A percentile compares a stretch with the other conserved stretches of the same genome.
Evolutionary conservation across 2,888 invertebrate species (phyloP).

Genomic region (Orchesella flavescens): DNA sequence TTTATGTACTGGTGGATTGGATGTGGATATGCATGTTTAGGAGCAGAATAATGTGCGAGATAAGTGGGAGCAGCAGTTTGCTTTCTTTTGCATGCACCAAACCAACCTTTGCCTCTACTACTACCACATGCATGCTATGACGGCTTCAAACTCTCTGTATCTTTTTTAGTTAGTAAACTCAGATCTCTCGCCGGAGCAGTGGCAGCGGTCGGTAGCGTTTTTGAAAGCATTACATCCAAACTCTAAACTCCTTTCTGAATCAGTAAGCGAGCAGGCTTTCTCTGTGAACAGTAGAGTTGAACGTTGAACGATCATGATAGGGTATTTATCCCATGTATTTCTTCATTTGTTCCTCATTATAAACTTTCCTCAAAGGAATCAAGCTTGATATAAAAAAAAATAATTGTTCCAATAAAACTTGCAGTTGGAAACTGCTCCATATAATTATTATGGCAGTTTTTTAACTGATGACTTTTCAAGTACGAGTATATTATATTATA

Average conservation of each 20-base stretch:
- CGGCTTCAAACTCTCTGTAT: too few relatives aligned
- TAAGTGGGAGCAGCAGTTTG: background rate
- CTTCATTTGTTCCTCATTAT: too few relatives aligned
- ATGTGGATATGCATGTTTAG: background rate
- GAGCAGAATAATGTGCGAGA: background rate
- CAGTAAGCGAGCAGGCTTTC: conserved; percentile 52
- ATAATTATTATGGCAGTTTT: background rate
- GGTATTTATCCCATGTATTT: too few relatives aligned
- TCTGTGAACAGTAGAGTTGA: conserved; percentile 18
- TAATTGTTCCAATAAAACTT: background rate
- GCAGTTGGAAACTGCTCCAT: background rate
- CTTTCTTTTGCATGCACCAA: conserved; percentile 26
- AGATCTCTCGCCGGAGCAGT: conserved; percentile 12
- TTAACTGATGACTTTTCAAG: background rate
- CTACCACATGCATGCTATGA: background rate
- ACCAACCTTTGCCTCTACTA: background rate
- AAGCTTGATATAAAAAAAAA: too few relatives aligned
- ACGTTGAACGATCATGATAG: background rate
- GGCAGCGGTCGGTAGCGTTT: conserved; percentile 10
- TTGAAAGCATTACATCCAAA: conserved; percentile 40
- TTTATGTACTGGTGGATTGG: too few relatives aligned
- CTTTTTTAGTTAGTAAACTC: background rate
- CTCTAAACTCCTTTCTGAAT: conserved; percentile 35
- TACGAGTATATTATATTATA: background rate
- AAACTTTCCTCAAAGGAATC: too few relatives aligned